Evolutionary conservation across 2,888 invertebrate species (phyloP), one percentile per base, ranked within the genome.

Genomic region (Saturnia japonica): DNA sequence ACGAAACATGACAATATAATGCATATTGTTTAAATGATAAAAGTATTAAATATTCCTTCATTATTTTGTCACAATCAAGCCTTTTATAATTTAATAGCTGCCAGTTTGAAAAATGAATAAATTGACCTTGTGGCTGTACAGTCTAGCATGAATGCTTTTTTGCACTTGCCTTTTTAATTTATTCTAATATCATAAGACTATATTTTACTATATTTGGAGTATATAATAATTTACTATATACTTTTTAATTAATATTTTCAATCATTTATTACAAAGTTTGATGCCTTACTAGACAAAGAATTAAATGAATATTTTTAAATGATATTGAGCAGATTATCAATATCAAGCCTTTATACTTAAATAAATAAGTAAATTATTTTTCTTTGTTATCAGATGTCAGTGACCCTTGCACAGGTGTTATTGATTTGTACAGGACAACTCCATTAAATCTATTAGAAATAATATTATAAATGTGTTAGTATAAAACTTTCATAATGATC

Each of bases 51-150:
- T 25, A n/a, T 25, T 25, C 16, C 25, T 57, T 57, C 14, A 64
- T 25, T 19, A 64, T n/a, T 64, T 19, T 64, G 14, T 40, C 40
- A 40, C n/a, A 19, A 40, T 3, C 34, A 34, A 34, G 19, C 11
- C 62, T 62, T 14, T 62, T 34, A n/a, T 64, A n/a, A n/a, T 40
- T 64, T 8, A 40, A 25, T 57, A 54, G 42, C 43, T 54, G 67
- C 40, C 25, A 67, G 66, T 70, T 70, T 74, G 1, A 78, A 76
- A 80, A 73, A 80, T 82, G 77, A 80, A 78, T 79, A 76, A 76
- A 76, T 74, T 79, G 79, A 80, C 81, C 78, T 83, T 81, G 74
- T 66, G 71, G 75, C 73, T 77, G 66, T 73, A 72, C 73, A 76
- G 72, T 71, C 73, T 74, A 73, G 71, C 72, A 73, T 75, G 76